phyloP scores from a whole-genome alignment of 1,140 invertebrate genomes.

The Mesaphorura yosii region DNA sequence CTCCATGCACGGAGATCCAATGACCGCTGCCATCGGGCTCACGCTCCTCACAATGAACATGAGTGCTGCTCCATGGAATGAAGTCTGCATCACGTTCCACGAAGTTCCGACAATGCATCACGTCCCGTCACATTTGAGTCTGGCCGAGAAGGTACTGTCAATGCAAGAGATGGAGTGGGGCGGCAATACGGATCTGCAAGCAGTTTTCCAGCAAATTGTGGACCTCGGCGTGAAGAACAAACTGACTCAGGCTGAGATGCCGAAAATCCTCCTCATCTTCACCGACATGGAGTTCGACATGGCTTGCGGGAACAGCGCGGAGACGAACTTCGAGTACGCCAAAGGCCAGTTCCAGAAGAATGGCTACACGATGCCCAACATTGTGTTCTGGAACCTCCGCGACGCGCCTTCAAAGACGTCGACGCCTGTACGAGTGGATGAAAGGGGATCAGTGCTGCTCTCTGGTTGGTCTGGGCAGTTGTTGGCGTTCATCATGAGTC shows the following conservation, averaged over 20 bases:
- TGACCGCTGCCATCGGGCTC: constrained; percentile 21
- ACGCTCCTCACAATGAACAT: constrained; percentile 22
- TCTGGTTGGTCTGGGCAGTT: constrained; percentile 28
- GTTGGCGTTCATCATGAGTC: constrained; percentile 16
- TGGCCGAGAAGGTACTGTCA: constrained; percentile 16
- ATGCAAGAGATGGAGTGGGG: constrained; percentile 22
- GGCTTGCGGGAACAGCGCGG: background rate
- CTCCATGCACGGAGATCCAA: constrained; percentile 23
- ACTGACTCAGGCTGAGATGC: constrained; percentile 18
- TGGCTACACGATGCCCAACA: constrained; percentile 19
- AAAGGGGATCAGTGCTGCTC: constrained; percentile 18
- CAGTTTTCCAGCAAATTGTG: constrained; percentile 22
- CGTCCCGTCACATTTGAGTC: background rate
- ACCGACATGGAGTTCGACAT: constrained; percentile 29
- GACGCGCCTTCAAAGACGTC: background rate
- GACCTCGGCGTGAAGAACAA: constrained; percentile 15
- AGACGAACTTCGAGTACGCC: constrained; percentile 23
- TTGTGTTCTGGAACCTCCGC: constrained; percentile 28
- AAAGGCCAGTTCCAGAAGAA: constrained; percentile 11
- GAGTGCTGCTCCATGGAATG: constrained; percentile 18
- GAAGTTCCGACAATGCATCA: constrained; percentile 12
- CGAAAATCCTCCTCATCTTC: constrained; percentile 24
- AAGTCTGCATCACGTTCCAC: constrained; percentile 20
- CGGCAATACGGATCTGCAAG: constrained; percentile 21
- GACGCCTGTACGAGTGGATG: constrained; percentile 16